Evolutionary conservation across 2,888 invertebrate genomes (phyloP), one percentile per base, ranked within the genome.

Genomic region (Xestia sexstrigata): DNA sequence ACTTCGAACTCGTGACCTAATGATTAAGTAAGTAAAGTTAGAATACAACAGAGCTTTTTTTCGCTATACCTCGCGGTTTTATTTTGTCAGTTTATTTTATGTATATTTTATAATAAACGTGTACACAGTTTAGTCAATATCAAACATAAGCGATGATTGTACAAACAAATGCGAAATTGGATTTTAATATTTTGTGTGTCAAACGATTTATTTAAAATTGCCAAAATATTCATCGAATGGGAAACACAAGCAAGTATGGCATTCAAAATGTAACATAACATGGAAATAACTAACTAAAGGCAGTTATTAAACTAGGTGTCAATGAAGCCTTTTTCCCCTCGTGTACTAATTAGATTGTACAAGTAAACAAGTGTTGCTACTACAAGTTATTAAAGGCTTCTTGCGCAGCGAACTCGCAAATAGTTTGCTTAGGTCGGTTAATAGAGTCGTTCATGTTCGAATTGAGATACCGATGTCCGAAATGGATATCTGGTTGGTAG

Each of bases 281-380:
- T 72, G 65, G 65, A 75, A 81, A 76, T 69, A 79, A 74, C 75
- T 71, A 71, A 83, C 81, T 73, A 30, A n/a, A 70, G 62, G 76
- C 52, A 74, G 77, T 81, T 78, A 81, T 88, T 78, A 84, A 82
- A 83, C 75, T 80, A 87, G 89, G 89, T 83, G 89, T 88, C 79
- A 60, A 89, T 78, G 88, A 88, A 89, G 88, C 88, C 88, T 69
- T 88, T 87, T 83, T 75, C 70, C 75, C 76, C 65, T 17, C 85
- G 70, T 78, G 82, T 85, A 68, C 75, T 88, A 88, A 89, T 88
- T 88, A 88, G 88, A 88, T 88, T 89, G 88, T 88, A 84, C 79
- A 75, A 82, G 81, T 78, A 79, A 81, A 86, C 89, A 81, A 77
- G 87, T 82, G 79, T 78, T 78, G 68, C 47, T 63, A 76, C 60